Percentiles rank a stretch among this genome's conserved stretches.
phyloP scores from a whole-genome alignment of 2,113 vertebrate genomes.

The Cryptomyrus ogoouensis region DNA sequence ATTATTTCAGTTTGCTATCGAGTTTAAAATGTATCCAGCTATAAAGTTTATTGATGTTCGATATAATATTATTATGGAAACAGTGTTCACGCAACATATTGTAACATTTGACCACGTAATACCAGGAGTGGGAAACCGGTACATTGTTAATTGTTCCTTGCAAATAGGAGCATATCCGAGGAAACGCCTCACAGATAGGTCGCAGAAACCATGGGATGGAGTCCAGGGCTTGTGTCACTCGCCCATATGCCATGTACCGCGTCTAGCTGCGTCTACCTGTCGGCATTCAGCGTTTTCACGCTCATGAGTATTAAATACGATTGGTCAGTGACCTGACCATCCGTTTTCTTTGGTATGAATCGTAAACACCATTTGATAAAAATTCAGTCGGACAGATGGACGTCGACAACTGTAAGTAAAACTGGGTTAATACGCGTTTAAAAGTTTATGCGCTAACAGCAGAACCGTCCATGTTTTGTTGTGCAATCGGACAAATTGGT shows the following conservation, averaged over 20 bases:
- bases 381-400: background rate
- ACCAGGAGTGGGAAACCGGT: background rate
- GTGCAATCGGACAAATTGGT: background rate
- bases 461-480: too few relatives aligned
- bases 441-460: background rate
- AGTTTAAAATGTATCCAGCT: background rate
- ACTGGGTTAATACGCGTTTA: background rate
- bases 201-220: conserved; percentile 11
- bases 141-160: conserved; percentile 9
- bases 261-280: conserved; percentile 1
- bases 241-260: conserved; percentile 17
- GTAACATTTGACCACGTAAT: background rate
- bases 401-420: conserved; percentile 10
- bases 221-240: conserved; percentile 27
- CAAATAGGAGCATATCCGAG: background rate
- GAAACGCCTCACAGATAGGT: conserved; percentile 7
- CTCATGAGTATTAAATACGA: background rate
- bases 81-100: background rate
- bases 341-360: background rate
- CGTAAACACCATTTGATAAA: background rate
- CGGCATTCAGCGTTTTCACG: conserved; percentile 4
- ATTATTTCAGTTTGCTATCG: background rate
- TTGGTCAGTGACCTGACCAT: background rate
- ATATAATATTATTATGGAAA: background rate
- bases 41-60: background rate